These are phyloP conservation scores for Drosophila hydei DNA, from an alignment of 1,140 invertebrate species.

Conservation along the genomic window DNA sequence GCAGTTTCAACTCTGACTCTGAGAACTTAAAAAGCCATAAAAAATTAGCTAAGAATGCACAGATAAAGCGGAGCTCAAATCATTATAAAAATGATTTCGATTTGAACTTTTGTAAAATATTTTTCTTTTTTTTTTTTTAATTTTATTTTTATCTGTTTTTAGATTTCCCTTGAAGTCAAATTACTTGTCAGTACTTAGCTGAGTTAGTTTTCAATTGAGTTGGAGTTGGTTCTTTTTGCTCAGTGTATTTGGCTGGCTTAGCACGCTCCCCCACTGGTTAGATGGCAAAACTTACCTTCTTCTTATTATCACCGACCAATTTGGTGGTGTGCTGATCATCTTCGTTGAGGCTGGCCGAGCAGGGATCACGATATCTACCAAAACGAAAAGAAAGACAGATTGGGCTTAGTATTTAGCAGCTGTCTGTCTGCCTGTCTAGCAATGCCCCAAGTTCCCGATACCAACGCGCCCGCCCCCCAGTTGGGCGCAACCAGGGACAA, in stretches of 20 bases:
- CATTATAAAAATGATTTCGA: no score
- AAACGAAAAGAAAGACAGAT: conserved; percentile 42
- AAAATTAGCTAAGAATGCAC: no score
- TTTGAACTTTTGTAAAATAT: no score
- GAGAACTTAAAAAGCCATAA: no score
- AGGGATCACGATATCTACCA: conserved; percentile 91
- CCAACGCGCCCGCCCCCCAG: conserved; percentile 7
- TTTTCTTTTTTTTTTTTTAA: no score
- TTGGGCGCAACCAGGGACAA: conserved; percentile 11
- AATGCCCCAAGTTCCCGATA: not conserved
- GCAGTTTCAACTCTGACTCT: not conserved
- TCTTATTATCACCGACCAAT: conserved; percentile 91
- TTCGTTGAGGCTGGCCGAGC: conserved; percentile 93
- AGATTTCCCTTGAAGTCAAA: not conserved
- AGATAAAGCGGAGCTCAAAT: no score
- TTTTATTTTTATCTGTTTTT: no score
- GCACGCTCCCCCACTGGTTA: conserved; percentile 20
- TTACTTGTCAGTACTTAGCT: no score
- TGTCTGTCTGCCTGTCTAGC: conserved; percentile 24
- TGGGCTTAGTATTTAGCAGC: conserved; percentile 45
- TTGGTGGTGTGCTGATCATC: conserved; percentile 96
- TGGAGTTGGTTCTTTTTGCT: not conserved
- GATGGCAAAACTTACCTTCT: conserved; percentile 87
- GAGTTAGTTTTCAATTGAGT: not conserved
- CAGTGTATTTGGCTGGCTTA: conserved; percentile 1